A percentile compares a stretch with the other conserved stretches of the same genome.
Evolutionary conservation across 2,113 vertebrate species (phyloP).

Genomic region (Peromyscus californicus): DNA sequence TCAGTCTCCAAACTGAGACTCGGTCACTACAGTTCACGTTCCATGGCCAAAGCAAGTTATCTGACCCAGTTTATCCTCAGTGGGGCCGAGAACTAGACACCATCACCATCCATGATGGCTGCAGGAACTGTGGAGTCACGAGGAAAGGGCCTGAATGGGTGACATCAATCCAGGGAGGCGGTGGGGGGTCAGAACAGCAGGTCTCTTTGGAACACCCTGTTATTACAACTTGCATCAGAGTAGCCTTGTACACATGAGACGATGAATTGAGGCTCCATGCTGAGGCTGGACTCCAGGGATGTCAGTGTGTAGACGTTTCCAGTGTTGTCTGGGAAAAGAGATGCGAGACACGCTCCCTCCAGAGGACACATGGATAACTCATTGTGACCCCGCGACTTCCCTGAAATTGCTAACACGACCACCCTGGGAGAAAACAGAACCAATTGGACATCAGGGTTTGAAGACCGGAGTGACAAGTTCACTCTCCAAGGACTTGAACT

Average conservation of each 20-base stretch:
- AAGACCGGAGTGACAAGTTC: background rate
- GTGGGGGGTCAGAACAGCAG: background rate
- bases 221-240: background rate
- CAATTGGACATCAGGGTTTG: background rate
- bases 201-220: rapidly evolving
- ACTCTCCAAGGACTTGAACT: background rate
- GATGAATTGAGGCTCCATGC: background rate
- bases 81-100: background rate
- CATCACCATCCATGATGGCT: rapidly evolving
- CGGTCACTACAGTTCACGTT: rapidly evolving
- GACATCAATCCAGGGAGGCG: background rate
- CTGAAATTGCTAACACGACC: background rate
- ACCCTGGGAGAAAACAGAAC: background rate
- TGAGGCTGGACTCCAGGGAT: rapidly evolving
- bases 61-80: background rate
- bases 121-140: background rate
- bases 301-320: no score
- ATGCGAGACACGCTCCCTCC: rapidly evolving
- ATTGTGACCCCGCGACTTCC: background rate
- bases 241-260: rapidly evolving
- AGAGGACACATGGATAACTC: background rate
- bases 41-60: background rate
- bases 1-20: background rate
- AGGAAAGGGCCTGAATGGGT: background rate
- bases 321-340: background rate